These are phyloP conservation scores for Chaitophorus viminalis DNA, from an alignment of 2,888 invertebrate genomes.

Conservation along the genomic window DNA sequence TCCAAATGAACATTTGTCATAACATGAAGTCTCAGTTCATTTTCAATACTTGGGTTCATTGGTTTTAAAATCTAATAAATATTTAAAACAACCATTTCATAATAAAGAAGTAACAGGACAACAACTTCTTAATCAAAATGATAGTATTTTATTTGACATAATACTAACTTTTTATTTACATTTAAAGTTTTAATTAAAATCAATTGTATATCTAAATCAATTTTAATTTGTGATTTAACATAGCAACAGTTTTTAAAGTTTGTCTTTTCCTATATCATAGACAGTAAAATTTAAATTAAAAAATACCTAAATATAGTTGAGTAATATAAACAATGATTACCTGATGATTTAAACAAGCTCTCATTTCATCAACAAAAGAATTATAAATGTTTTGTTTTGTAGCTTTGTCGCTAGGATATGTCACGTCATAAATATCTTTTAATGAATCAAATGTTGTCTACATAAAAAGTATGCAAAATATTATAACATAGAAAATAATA, in stretches of 20 bases:
- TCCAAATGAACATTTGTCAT: slow-evolving; percentile 33
- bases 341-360: slow-evolving; percentile 24
- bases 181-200: not conserved
- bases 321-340: slow-evolving; percentile 21
- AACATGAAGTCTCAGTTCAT: slow-evolving; percentile 54
- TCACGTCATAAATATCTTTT: slow-evolving; percentile 43
- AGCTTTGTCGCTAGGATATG: slow-evolving; percentile 37
- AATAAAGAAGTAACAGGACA: not conserved
- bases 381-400: slow-evolving; percentile 46
- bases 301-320: not conserved
- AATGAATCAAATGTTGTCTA: slow-evolving; percentile 43
- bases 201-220: not conserved
- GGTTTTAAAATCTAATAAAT: slow-evolving; percentile 48
- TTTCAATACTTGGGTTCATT: slow-evolving; percentile 49
- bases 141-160: no score
- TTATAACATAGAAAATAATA: not conserved
- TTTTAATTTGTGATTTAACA: not conserved
- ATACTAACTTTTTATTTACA: not conserved
- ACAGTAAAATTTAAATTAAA: not conserved
- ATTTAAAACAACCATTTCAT: not conserved
- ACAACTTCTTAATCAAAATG: not conserved
- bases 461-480: not conserved
- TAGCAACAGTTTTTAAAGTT: not conserved
- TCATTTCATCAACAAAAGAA: slow-evolving; percentile 41
- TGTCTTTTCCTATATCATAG: not conserved